Percentiles rank a stretch among this genome's conserved stretches.
phyloP scores from a whole-genome alignment of 2,888 invertebrate genomes.

The Drepanosiphum platanoidis region DNA sequence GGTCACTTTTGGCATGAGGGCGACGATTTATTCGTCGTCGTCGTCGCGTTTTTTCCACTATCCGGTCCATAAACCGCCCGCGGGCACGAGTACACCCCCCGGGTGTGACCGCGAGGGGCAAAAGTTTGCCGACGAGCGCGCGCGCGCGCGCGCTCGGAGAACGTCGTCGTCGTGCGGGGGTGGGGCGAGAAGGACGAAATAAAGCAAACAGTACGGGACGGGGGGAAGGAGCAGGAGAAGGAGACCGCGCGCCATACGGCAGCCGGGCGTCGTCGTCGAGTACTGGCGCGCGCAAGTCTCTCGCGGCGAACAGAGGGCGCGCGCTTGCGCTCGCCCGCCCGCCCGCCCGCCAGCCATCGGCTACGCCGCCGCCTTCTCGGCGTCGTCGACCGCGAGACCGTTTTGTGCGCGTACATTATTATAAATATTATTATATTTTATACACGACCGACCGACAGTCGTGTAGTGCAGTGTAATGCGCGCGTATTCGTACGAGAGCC shows the following conservation, averaged over 20 bases:
- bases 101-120: too few relatives aligned
- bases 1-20: too few relatives aligned
- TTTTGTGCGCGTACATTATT: neutral
- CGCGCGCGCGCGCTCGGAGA: neutral
- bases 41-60: too few relatives aligned
- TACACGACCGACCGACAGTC: too few relatives aligned
- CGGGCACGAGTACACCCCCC: too few relatives aligned
- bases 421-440: constrained; percentile 4
- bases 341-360: neutral
- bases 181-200: neutral
- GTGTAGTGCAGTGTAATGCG: neutral
- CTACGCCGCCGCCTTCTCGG: neutral
- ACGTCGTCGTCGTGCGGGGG: too few relatives aligned
- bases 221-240: neutral
- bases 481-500: neutral
- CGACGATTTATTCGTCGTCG: too few relatives aligned
- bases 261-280: constrained; percentile 10
- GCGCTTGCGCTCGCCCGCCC: neutral
- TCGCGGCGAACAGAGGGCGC: neutral
- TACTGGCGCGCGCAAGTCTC: constrained; percentile 16
- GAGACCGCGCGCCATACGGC: constrained; percentile 24
- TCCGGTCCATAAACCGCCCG: too few relatives aligned
- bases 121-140: neutral
- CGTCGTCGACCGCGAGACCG: neutral
- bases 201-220: neutral